These are phyloP conservation scores for Amphipoea oculea DNA, from an alignment of 2,888 invertebrate genomes.

Conservation along the genomic window DNA sequence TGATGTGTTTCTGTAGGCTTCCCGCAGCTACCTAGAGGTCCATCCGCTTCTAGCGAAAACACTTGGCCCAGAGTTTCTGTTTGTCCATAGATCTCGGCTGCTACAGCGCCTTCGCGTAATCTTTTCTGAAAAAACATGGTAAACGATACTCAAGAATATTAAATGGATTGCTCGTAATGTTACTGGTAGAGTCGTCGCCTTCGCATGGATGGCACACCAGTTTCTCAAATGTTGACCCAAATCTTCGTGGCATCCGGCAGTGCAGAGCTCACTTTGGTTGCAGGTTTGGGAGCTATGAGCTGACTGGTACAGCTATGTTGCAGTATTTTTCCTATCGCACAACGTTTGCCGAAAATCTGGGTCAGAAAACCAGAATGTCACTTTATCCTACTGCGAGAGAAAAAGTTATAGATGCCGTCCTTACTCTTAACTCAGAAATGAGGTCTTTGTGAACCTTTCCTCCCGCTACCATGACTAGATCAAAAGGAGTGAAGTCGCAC, in stretches of 20 bases:
- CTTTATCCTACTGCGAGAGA: neutral
- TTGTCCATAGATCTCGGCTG: conserved; percentile 78
- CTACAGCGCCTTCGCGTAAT: conserved; percentile 62
- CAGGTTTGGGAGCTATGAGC: neutral
- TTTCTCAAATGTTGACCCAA: neutral
- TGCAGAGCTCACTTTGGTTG: neutral
- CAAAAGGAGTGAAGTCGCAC: conserved; percentile 80
- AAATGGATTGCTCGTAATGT: neutral
- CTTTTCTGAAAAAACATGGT: conserved; percentile 66
- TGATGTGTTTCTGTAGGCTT: conserved; percentile 46
- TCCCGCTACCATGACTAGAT: conserved; percentile 73
- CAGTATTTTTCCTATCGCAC: neutral
- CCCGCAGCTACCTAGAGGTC: conserved; percentile 77
- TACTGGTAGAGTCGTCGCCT: neutral
- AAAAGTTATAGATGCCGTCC: conserved; percentile 19
- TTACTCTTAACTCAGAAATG: conserved; percentile 72
- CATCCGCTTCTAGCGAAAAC: conserved; percentile 66
- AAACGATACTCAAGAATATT: neutral
- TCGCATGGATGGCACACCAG: too few relatives aligned
- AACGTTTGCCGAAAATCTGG: neutral
- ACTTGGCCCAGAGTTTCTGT: conserved; percentile 80
- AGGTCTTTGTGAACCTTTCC: conserved; percentile 73
- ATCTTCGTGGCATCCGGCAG: neutral
- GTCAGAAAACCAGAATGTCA: neutral
- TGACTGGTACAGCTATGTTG: neutral